Percentiles rank a stretch among this genome's conserved stretches.
These are phyloP conservation scores for Palloptera scutellata DNA, from an alignment of 2,888 invertebrate species.

Conservation along the genomic window DNA sequence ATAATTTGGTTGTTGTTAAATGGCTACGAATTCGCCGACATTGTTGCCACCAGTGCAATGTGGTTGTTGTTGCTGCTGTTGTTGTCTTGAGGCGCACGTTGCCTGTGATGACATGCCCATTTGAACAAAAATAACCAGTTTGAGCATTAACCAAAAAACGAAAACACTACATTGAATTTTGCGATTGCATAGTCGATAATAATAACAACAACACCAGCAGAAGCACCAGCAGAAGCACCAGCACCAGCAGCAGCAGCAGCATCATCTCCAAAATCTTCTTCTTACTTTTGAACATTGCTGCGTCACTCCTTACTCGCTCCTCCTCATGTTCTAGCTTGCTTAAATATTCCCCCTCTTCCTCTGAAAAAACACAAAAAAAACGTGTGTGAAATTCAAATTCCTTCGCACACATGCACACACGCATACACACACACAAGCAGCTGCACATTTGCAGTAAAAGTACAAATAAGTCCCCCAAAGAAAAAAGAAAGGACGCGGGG, in stretches of 20 bases:
- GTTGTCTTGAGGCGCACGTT: constrained; percentile 39
- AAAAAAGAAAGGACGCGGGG: not conserved
- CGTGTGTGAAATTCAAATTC: constrained; percentile 57
- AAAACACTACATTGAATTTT: constrained; percentile 20
- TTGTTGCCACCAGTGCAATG: constrained; percentile 33
- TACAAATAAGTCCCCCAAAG: not conserved
- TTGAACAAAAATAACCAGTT: constrained; percentile 45
- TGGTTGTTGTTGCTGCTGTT: constrained; percentile 27
- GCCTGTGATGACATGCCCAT: constrained; percentile 47
- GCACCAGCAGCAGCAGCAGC: constrained; percentile 1
- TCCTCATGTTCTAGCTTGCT: constrained; percentile 4
- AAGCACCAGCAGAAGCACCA: not conserved
- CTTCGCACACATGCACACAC: constrained; percentile 49
- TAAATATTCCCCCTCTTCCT: not conserved
- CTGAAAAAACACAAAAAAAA: constrained; percentile 36
- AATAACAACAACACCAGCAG: constrained; percentile 15
- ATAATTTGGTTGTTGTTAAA: constrained; percentile 40
- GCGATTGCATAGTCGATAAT: constrained; percentile 22
- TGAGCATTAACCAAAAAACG: constrained; percentile 29
- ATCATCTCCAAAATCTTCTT: constrained; percentile 25
- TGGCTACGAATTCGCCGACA: constrained; percentile 38
- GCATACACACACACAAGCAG: constrained; percentile 2
- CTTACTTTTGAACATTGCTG: constrained; percentile 14
- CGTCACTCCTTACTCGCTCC: not conserved
- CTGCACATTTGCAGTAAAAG: not conserved